Base-by-base conservation (phyloP, 2,888 invertebrate species). In the Drosophila robusta region DNA sequence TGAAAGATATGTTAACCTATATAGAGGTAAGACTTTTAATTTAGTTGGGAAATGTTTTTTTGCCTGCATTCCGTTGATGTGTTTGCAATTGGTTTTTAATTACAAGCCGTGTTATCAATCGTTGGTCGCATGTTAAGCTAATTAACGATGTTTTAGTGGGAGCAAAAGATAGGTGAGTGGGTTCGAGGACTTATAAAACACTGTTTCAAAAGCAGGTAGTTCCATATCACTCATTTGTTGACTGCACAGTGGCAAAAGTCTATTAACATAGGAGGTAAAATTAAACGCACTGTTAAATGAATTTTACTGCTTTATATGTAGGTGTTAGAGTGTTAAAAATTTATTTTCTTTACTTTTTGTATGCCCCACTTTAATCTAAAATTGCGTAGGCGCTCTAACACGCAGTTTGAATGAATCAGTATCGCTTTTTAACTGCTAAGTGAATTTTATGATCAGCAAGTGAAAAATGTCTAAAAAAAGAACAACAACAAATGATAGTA, bases 21-120 rank as follows among this genome's bases (percentile, higher is more conserved):
- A 44, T 34, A 34, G 34, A 34, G 11, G 9, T 11, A 9, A 34
- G 34, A 29, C 18, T 38, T 60, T 16, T 26, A 22, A 24, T 26
- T 14, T 16, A 2, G 12, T 34, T 38, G 9, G 6, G 3, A 24
- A 47, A 22, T 9, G n/a, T 22, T 39, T 47, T 45, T 18, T 45
- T 18, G 8, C 39, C 11, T 34, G n/a, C 24, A 52, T 39, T 64
- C 26, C n/a, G 11, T 16, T 72, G 56, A 73, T 64, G 58, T 39
- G 39, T 51, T 42, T 41, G 47, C 65, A 78, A 83, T 83, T 70
- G 80, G 36, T 68, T 77, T 85, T 83, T 87, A 77, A 83, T 83
- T 78, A 81, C 68, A 61, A 46, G 24, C 14, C 14, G n/a, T 14
- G 26, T 62, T 78, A 77, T 76, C 70, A 52, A 34, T 52, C 18